These are phyloP conservation scores for Mesocentrotus franciscanus DNA, from an alignment of 53 echinoderm and acorn worm genomes.

Conservation along the genomic window DNA sequence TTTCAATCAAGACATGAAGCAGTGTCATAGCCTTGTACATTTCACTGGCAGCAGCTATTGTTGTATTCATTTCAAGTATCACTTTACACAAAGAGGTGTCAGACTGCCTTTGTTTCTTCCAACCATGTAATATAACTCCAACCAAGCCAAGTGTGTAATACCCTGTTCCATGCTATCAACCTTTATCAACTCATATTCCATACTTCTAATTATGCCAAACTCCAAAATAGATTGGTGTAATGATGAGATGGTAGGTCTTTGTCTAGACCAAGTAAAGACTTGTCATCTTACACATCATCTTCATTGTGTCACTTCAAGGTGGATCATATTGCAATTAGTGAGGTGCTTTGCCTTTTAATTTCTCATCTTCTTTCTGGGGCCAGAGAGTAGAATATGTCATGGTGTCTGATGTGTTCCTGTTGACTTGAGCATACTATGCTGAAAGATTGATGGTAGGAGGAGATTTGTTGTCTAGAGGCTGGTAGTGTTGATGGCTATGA, in stretches of 20 bases:
- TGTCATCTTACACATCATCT: neutral
- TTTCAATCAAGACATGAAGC: neutral
- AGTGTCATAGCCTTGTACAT: neutral
- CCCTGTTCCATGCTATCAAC: constrained; percentile 32
- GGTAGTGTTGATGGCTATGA: too few relatives aligned
- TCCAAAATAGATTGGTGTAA: constrained; percentile 3
- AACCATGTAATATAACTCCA: constrained; percentile 15
- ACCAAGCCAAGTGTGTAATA: constrained; percentile 20
- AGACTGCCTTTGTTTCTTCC: constrained; percentile 1
- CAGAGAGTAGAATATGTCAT: neutral
- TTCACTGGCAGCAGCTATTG: neutral
- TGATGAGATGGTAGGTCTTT: constrained; percentile 32
- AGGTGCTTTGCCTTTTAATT: neutral
- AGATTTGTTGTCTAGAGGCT: too few relatives aligned
- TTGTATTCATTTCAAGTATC: constrained; percentile 37
- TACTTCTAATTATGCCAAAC: neutral
- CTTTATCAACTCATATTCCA: neutral
- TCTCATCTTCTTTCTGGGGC: neutral
- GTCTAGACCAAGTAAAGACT: constrained; percentile 19
- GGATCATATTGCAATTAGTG: constrained; percentile 38
- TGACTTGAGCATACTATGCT: neutral
- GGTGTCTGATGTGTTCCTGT: neutral
- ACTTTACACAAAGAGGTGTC: constrained; percentile 36
- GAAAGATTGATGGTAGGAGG: neutral
- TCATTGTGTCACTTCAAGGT: constrained; percentile 38